A percentile compares a stretch with the other conserved stretches of the same genome.
These are phyloP conservation scores for Caenorhabditis macrosperma DNA, from an alignment of 2,888 invertebrate species.

Conservation along the genomic window DNA sequence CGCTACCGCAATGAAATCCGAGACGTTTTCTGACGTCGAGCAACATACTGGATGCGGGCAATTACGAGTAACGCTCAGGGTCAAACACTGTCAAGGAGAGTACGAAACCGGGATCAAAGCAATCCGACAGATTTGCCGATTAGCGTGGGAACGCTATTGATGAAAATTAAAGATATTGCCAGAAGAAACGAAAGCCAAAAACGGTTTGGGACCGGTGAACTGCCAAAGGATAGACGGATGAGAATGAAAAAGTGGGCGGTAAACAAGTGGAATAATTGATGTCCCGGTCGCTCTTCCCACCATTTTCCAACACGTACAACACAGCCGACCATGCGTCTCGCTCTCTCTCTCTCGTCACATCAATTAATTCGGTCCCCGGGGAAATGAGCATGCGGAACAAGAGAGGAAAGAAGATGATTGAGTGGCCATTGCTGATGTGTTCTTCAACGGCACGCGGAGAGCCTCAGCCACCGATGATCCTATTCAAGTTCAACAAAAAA, in stretches of 20 bases:
- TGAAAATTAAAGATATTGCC: too few relatives aligned
- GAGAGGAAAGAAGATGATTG: conserved; percentile 23
- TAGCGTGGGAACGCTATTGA: too few relatives aligned
- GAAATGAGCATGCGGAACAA: conserved; percentile 40
- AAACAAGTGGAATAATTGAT: conserved; percentile 53
- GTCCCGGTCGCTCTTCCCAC: conserved; percentile 40
- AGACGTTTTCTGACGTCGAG: background rate
- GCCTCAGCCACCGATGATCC: too few relatives aligned
- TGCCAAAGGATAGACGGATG: background rate
- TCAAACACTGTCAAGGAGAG: too few relatives aligned
- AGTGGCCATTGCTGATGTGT: conserved; percentile 26
- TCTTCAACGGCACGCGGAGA: conserved; percentile 16
- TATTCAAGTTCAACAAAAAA: background rate
- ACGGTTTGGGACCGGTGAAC: too few relatives aligned
- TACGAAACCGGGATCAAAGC: too few relatives aligned
- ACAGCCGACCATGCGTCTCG: conserved; percentile 21
- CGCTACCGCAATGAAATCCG: conserved; percentile 18
- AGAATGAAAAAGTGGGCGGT: conserved; percentile 32
- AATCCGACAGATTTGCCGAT: too few relatives aligned
- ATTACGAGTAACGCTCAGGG: too few relatives aligned
- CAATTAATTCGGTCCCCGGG: conserved; percentile 52
- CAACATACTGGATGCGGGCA: too few relatives aligned
- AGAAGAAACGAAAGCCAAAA: too few relatives aligned
- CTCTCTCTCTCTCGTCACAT: conserved; percentile 27
- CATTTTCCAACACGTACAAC: conserved; percentile 49